A percentile compares a stretch with the other conserved stretches of the same genome.
Conservation (phyloP, 2,888 invertebrate genomes). For the Notodonta dromedarius region DNA sequence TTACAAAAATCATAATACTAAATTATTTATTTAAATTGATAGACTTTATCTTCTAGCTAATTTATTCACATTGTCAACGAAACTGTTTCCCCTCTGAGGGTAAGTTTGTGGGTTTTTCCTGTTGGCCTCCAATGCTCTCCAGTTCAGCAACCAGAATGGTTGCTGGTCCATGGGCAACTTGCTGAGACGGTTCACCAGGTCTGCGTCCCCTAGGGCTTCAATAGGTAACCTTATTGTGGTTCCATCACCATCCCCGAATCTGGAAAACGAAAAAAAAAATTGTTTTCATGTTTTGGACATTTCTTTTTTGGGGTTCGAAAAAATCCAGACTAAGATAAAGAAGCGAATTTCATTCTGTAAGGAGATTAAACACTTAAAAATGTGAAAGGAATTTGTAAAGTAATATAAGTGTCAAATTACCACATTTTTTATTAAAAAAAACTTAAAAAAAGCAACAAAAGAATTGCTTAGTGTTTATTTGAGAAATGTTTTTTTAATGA, state of each 20-base stretch:
- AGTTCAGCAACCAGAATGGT: slow-evolving; percentile 89
- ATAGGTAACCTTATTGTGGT: slow-evolving; percentile 81
- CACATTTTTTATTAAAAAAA: too few species aligned
- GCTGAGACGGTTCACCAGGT: slow-evolving; percentile 83
- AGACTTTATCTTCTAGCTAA: not conserved
- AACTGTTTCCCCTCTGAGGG: slow-evolving; percentile 49
- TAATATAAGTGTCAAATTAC: too few species aligned
- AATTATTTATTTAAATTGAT: too few species aligned
- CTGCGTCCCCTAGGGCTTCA: slow-evolving; percentile 86
- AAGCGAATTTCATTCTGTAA: too few species aligned
- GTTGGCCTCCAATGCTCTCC: slow-evolving; percentile 84
- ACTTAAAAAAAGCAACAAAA: too few species aligned
- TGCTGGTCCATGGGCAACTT: slow-evolving; percentile 76
- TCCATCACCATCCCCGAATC: slow-evolving; percentile 48
- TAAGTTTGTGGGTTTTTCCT: slow-evolving; percentile 63
- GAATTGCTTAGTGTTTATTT: too few species aligned
- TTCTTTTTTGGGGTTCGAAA: not conserved
- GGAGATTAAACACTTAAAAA: too few species aligned
- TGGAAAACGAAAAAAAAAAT: slow-evolving; percentile 31
- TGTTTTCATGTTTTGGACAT: not conserved
- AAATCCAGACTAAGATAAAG: too few species aligned
- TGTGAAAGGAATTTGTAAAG: too few species aligned
- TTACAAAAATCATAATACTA: too few species aligned
- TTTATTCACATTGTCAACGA: slow-evolving; percentile 33
- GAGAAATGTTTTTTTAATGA: too few species aligned